Conservation (phyloP, 2,797 vertebrate genomes). For the Trematomus bernacchii region DNA sequence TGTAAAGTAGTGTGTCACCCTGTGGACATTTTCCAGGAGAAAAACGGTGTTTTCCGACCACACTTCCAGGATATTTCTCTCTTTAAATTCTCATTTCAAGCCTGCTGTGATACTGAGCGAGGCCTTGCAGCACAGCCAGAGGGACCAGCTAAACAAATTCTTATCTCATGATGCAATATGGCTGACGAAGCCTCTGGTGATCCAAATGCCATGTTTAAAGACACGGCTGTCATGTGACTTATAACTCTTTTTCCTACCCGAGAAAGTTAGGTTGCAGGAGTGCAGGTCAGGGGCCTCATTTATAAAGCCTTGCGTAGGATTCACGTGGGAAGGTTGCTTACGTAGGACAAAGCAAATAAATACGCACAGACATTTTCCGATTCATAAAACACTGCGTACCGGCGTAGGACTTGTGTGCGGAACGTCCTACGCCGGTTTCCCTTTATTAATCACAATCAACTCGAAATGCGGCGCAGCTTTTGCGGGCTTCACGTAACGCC, state of each 20-base stretch:
- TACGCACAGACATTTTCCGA: no score
- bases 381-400: no score
- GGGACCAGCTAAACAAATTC: slow-evolving; percentile 69
- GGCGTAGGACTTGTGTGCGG: no score
- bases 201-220: slow-evolving; percentile 40
- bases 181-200: slow-evolving; percentile 57
- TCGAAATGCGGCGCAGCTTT: no score
- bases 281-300: background rate
- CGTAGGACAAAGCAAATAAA: no score
- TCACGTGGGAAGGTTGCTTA: no score
- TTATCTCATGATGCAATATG: slow-evolving; percentile 71
- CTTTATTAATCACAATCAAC: no score
- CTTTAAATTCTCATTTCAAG: slow-evolving; percentile 66
- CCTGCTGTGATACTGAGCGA: slow-evolving; percentile 57
- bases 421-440: no score
- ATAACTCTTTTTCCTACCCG: slow-evolving; percentile 6
- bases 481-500: no score
- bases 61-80: slow-evolving; percentile 76
- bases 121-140: slow-evolving; percentile 50
- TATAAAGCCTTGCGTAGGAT: no score
- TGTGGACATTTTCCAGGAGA: slow-evolving; percentile 79
- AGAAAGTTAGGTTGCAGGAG: slow-evolving; percentile 9
- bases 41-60: slow-evolving; percentile 82
- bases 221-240: slow-evolving; percentile 1
- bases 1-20: slow-evolving; percentile 82